These are phyloP conservation scores for Pseudochaenichthys georgianus DNA, from an alignment of 2,797 vertebrate species.

Conservation along the genomic window DNA sequence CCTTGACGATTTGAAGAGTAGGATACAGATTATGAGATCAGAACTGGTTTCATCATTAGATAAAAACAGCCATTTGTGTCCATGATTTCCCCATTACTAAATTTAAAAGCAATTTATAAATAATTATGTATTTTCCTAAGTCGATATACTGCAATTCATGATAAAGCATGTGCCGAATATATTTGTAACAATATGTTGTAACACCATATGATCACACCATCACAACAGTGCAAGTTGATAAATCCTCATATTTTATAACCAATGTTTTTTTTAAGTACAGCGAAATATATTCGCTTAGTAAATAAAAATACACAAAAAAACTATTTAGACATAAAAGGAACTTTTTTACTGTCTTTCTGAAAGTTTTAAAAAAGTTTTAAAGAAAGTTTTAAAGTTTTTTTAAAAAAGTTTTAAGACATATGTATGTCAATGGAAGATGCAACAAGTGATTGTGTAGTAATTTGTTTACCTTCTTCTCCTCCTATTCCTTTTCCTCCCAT, in stretches of 20 bases:
- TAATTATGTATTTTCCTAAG: background rate
- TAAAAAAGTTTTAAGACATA: too few relatives aligned
- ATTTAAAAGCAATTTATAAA: background rate
- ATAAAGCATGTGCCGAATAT: background rate
- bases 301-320: too few relatives aligned
- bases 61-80: background rate
- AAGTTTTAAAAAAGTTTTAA: too few relatives aligned
- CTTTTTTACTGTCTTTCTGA: too few relatives aligned
- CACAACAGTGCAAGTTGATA: background rate
- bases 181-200: background rate
- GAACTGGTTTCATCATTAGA: background rate
- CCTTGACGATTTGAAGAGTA: constrained; percentile 46
- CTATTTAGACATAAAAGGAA: too few relatives aligned
- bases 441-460: constrained; percentile 9
- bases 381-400: too few relatives aligned
- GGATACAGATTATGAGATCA: constrained; percentile 46
- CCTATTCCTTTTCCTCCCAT: constrained; percentile 7
- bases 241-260: background rate
- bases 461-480: constrained; percentile 14
- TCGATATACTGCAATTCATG: background rate
- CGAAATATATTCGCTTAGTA: too few relatives aligned
- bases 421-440: too few relatives aligned
- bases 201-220: background rate
- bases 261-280: too few relatives aligned
- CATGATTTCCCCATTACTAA: background rate